Conservation (phyloP, 1,140 invertebrate species). For the Caerostris extrusa region DNA sequence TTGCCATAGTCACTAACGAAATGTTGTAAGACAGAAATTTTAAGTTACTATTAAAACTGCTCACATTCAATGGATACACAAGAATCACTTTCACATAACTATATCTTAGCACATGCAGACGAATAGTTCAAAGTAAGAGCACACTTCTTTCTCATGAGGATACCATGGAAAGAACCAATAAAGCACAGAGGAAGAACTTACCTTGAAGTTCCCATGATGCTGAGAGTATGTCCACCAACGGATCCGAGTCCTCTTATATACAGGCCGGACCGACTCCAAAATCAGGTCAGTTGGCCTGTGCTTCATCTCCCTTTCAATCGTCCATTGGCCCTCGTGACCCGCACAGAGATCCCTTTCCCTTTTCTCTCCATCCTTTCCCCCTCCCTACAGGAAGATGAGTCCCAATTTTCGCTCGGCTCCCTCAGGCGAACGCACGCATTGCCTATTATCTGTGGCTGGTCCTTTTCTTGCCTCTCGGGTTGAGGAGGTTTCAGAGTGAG, state of each 20-base stretch:
- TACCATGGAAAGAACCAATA: not conserved
- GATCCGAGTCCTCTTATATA: slow-evolving; percentile 37
- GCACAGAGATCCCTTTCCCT: not conserved
- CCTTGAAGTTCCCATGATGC: slow-evolving; percentile 69
- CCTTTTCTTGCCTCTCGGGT: no score
- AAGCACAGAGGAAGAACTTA: slow-evolving; percentile 8
- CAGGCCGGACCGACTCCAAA: not conserved
- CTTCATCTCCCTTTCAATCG: slow-evolving; percentile 57
- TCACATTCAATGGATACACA: no score
- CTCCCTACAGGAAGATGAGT: slow-evolving; percentile 36
- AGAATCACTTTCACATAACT: no score
- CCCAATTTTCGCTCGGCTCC: not conserved
- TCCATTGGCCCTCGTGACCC: slow-evolving; percentile 49
- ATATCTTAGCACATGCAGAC: no score
- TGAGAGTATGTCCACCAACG: not conserved
- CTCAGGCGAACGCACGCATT: not conserved
- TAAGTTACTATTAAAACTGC: no score
- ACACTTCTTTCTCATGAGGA: no score
- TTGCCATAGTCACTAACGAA: no score
- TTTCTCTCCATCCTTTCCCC: slow-evolving; percentile 1
- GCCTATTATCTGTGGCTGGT: no score
- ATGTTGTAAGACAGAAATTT: no score
- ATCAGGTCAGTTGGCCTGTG: slow-evolving; percentile 53
- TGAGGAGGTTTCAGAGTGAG: no score
- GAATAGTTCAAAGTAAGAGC: no score